Evolutionary conservation across 2,113 vertebrate species (phyloP).

Genomic region (Rhinoptilus africanus): DNA sequence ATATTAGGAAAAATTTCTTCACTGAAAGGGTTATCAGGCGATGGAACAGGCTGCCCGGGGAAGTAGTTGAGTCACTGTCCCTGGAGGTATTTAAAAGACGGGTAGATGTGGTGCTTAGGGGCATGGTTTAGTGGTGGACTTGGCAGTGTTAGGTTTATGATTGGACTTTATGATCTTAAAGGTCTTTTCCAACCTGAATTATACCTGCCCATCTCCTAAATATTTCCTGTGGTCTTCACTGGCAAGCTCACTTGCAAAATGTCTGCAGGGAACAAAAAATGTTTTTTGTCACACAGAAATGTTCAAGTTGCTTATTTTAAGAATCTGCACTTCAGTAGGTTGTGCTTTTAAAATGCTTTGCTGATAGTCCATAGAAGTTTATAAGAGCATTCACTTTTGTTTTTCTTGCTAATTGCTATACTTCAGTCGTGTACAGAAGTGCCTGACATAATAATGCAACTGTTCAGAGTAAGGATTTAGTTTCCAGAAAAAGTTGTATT

Average conservation of each 20-base stretch:
- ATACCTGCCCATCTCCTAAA: not conserved
- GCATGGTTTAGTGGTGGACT: not conserved
- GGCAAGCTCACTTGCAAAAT: not conserved
- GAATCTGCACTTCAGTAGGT: not conserved
- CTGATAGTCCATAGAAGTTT: not conserved
- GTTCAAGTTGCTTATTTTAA: not conserved
- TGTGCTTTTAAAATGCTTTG: not conserved
- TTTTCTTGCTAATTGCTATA: not conserved
- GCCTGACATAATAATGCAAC: not conserved
- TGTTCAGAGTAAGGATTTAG: not conserved
- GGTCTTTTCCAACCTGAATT: not conserved
- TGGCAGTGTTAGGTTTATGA: not conserved
- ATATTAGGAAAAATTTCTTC: not conserved
- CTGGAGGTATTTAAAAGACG: not conserved
- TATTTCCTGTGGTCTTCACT: not conserved
- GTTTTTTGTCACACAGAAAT: not conserved
- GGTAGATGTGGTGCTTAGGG: not conserved
- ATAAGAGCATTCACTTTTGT: not conserved
- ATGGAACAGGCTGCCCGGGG: not conserved
- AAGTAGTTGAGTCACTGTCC: not conserved
- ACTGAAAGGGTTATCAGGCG: not conserved
- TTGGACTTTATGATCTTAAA: not conserved
- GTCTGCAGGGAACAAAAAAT: not conserved
- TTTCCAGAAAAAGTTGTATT: not conserved
- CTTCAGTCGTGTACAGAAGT: not conserved